Conservation (phyloP, 2,113 vertebrate species). For the Colossoma macropomum region DNA sequence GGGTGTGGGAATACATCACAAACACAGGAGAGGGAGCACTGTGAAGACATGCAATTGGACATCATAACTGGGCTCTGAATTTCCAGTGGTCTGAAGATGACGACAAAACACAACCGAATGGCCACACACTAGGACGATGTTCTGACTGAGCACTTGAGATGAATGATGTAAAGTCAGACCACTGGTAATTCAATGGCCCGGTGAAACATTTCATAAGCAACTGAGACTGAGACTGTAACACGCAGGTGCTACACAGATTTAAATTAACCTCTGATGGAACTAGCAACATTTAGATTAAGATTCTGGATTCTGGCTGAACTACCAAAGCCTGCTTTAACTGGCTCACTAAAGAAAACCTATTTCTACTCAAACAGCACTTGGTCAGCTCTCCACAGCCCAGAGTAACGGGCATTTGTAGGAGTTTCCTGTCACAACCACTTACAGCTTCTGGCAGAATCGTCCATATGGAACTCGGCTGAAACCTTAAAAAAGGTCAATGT, state of each 20-base stretch:
- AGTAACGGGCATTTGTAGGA: background rate
- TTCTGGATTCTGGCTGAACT: background rate
- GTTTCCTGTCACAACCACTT: conserved; percentile 30
- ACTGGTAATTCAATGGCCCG: conserved; percentile 61
- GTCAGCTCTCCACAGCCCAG: background rate
- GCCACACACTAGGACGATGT: conserved; percentile 41
- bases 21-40: conserved; percentile 54
- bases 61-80: conserved; percentile 46
- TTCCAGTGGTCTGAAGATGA: conserved; percentile 65
- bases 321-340: background rate
- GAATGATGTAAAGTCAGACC: conserved; percentile 61
- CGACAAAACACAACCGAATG: conserved; percentile 38
- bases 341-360: background rate
- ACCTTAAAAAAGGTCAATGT: conserved; percentile 12
- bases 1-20: conserved; percentile 47
- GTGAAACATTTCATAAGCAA: conserved; percentile 36
- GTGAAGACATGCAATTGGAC: conserved; percentile 74
- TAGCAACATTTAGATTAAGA: background rate
- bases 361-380: background rate
- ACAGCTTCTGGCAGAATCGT: conserved; percentile 22
- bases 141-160: conserved; percentile 30
- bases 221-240: conserved; percentile 32
- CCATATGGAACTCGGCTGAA: background rate
- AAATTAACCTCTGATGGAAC: conserved; percentile 1
- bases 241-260: background rate